Evolutionary conservation across 1,140 invertebrate genomes (phyloP).

Genomic region (Micrasema longulum): DNA sequence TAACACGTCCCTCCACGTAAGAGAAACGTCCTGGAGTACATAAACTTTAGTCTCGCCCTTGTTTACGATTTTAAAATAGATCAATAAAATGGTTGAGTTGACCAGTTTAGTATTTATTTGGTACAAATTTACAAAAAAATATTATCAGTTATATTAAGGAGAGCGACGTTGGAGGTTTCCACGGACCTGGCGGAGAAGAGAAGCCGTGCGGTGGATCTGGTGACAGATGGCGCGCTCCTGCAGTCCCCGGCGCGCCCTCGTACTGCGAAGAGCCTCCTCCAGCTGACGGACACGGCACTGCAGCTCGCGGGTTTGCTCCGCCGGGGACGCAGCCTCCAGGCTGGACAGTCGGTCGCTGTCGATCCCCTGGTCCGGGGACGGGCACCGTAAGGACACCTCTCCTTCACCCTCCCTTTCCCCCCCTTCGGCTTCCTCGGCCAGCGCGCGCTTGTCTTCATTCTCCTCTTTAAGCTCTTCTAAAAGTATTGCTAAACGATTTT

Average conservation of each 20-base stretch:
- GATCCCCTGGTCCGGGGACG: conserved; percentile 71
- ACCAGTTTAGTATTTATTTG: no score
- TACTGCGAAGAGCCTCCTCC: conserved; percentile 71
- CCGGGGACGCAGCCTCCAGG: no score
- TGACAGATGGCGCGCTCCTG: conserved; percentile 73
- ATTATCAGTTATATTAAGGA: no score
- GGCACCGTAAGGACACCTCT: conserved; percentile 39
- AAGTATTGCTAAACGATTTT: conserved; percentile 2
- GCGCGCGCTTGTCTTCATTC: conserved; percentile 7
- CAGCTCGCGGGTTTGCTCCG: no score
- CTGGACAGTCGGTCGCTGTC: conserved; percentile 71
- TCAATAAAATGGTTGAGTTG: no score
- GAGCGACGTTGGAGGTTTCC: no score
- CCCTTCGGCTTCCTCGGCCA: neutral
- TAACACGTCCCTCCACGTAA: no score
- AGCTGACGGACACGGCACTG: no score
- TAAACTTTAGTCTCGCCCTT: no score
- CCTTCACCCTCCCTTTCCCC: conserved; percentile 39
- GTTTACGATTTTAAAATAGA: no score
- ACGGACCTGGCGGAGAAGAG: conserved; percentile 71
- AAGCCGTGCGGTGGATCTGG: conserved; percentile 74
- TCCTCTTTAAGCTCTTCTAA: conserved; percentile 19
- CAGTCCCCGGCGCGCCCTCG: conserved; percentile 69
- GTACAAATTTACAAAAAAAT: no score
- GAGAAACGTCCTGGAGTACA: no score